Conservation (phyloP, 2,113 vertebrate species). For the Rhea americana region DNA sequence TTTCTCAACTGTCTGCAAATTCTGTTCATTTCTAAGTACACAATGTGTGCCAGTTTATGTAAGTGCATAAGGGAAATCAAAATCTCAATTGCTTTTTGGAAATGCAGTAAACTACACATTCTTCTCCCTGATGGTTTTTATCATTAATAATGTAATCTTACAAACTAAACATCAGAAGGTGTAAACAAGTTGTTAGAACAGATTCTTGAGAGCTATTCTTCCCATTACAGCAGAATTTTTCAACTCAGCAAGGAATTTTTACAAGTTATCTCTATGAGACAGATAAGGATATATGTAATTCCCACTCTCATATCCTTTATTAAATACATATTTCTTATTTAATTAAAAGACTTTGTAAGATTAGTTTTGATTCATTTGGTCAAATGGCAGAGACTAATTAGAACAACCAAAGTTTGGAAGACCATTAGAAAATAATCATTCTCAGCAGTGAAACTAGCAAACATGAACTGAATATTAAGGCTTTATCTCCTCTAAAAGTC, state of each 20-base stretch:
- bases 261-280: constrained; percentile 37
- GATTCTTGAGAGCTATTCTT: constrained; percentile 42
- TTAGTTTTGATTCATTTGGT: constrained; percentile 34
- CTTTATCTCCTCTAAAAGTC: background rate
- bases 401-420: constrained; percentile 31
- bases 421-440: constrained; percentile 39
- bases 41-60: background rate
- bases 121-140: constrained; percentile 41
- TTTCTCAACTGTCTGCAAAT: background rate
- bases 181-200: constrained; percentile 46
- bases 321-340: constrained; percentile 63
- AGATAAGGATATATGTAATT: constrained; percentile 56
- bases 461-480: constrained; percentile 31
- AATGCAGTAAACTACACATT: constrained; percentile 22
- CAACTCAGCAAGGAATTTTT: constrained; percentile 59
- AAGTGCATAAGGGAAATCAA: background rate
- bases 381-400: constrained; percentile 55
- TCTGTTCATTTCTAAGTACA: background rate
- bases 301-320: constrained; percentile 39
- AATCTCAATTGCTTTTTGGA: background rate
- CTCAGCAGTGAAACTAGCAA: constrained; percentile 21
- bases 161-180: constrained; percentile 45
- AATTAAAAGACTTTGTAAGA: constrained; percentile 62
- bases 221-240: background rate
- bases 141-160: constrained; percentile 30